phyloP scores from a whole-genome alignment of 2,888 invertebrate genomes.

The Tricholauxania praeusta region DNA sequence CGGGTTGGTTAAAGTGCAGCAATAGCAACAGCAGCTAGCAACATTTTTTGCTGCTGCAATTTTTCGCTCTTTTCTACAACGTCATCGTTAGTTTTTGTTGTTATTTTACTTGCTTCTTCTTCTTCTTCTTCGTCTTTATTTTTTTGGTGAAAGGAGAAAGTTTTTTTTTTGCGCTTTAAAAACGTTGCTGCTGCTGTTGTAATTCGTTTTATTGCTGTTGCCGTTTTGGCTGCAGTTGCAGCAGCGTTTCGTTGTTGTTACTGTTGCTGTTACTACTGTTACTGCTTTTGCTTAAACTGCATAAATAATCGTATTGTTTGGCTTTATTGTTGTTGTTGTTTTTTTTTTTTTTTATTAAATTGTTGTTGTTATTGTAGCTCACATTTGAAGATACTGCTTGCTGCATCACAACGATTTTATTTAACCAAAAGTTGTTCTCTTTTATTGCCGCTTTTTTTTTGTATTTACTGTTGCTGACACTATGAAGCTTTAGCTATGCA shows the following conservation, averaged over 20 bases:
- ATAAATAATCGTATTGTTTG: conserved; percentile 10
- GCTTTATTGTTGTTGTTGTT: neutral
- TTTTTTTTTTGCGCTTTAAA: no score
- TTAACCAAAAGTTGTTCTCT: no score
- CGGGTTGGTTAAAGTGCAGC: neutral
- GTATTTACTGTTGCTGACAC: no score
- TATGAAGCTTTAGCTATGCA: no score
- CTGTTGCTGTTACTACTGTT: neutral
- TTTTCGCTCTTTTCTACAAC: neutral
- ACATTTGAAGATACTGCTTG: no score
- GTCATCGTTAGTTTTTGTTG: neutral
- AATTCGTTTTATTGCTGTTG: neutral
- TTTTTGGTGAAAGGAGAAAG: no score
- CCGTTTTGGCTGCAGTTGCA: neutral
- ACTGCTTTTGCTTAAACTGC: conserved; percentile 14
- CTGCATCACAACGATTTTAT: no score
- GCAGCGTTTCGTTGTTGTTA: neutral
- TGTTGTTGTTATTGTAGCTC: neutral
- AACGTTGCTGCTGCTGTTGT: neutral
- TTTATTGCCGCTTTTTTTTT: no score
- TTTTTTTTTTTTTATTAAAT: neutral
- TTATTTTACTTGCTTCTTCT: neutral
- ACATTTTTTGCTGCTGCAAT: neutral
- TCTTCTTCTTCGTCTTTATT: no score
- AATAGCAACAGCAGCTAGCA: conserved; percentile 7